These are phyloP conservation scores for Momotus momota DNA, from an alignment of 2,797 vertebrate species.

Conservation along the genomic window DNA sequence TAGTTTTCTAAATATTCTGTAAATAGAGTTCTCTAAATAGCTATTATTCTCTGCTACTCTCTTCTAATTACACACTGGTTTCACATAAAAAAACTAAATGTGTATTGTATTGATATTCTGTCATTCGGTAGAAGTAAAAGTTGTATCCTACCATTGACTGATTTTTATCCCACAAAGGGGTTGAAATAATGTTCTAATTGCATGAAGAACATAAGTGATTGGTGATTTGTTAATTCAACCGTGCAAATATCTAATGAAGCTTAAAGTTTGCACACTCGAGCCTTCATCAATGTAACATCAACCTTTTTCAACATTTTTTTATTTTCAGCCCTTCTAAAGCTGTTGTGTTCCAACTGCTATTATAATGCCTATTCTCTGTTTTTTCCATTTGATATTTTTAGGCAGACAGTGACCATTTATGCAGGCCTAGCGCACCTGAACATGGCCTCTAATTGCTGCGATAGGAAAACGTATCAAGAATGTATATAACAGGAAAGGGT, in stretches of 20 bases:
- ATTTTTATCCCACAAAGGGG: not conserved
- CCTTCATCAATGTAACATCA: not conserved
- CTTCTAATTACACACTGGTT: not conserved
- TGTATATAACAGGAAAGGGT: not conserved
- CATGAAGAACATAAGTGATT: not conserved
- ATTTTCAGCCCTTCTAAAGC: not conserved
- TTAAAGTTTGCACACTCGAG: not conserved
- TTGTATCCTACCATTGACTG: accelerated
- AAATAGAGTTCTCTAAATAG: not conserved
- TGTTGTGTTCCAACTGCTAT: not conserved
- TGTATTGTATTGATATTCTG: not conserved
- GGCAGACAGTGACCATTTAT: not conserved
- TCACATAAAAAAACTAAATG: not conserved
- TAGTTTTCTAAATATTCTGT: not conserved
- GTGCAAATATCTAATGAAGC: not conserved
- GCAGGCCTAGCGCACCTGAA: not conserved
- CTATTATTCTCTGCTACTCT: not conserved
- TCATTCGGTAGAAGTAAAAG: not conserved
- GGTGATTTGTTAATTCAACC: not conserved
- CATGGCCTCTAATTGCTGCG: not conserved
- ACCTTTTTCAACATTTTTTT: not conserved
- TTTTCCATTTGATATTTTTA: not conserved
- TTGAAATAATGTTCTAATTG: not conserved
- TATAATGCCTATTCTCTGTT: not conserved
- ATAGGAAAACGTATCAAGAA: not conserved